Conservation (phyloP, 1,140 invertebrate species). For the Trypoxylus dichotomus region DNA sequence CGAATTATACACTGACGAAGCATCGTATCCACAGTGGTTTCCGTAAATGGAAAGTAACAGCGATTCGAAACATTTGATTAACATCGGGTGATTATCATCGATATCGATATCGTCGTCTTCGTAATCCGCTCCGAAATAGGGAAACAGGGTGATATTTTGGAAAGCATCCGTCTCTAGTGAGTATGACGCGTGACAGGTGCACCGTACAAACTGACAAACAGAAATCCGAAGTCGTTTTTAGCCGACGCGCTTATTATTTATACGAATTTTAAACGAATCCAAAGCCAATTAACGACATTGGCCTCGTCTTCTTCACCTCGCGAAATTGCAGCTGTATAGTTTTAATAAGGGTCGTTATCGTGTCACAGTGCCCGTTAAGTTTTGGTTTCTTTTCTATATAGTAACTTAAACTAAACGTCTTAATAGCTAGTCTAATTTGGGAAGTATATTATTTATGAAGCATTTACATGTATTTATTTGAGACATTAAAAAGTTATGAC, state of each 20-base stretch:
- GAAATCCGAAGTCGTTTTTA: background rate
- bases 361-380: background rate
- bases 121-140: background rate
- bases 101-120: background rate
- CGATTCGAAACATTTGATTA: background rate
- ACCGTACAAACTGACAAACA: background rate
- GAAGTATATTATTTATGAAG: background rate
- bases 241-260: background rate
- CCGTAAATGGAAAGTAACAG: too few relatives aligned
- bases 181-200: background rate
- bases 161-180: background rate
- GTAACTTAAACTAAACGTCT: background rate
- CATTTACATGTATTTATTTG: background rate
- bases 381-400: background rate
- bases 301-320: background rate
- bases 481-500: background rate
- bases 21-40: background rate
- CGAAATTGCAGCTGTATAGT: background rate
- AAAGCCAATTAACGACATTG: slow-evolving; percentile 1
- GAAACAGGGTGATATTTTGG: background rate
- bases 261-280: slow-evolving; percentile 2
- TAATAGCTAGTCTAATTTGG: background rate
- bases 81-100: background rate
- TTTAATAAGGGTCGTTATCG: background rate
- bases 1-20: background rate